phyloP scores from a whole-genome alignment of 2,888 invertebrate species.

The Cosmorhoe ocellata region DNA sequence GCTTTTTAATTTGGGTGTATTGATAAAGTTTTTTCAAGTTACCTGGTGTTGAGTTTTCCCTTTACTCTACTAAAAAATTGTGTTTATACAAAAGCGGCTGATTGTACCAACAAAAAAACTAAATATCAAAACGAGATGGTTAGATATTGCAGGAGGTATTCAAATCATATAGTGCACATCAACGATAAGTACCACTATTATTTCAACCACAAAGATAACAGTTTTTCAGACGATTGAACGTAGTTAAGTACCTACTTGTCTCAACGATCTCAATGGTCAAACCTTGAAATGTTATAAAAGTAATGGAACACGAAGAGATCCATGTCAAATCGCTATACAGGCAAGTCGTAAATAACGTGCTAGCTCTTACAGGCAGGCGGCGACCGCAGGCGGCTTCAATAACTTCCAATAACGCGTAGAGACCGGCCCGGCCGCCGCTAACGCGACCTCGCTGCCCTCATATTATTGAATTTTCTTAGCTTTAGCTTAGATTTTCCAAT shows the following conservation, averaged over 20 bases:
- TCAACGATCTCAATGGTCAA: too few species aligned
- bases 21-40: slow-evolving; percentile 2
- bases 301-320: slow-evolving; percentile 24
- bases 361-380: slow-evolving; percentile 47
- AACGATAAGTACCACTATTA: too few species aligned
- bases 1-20: slow-evolving; percentile 15
- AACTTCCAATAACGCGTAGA: slow-evolving; percentile 56
- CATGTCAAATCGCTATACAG: slow-evolving; percentile 37
- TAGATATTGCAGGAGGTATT: too few species aligned
- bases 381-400: slow-evolving; percentile 56
- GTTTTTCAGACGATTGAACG: too few species aligned
- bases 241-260: too few species aligned
- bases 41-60: neutral
- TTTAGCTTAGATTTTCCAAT: slow-evolving; percentile 54
- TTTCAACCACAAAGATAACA: too few species aligned
- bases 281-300: slow-evolving; percentile 12
- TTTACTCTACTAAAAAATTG: neutral
- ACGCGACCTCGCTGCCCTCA: slow-evolving; percentile 40
- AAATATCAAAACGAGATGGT: too few species aligned
- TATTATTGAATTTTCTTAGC: slow-evolving; percentile 61
- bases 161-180: too few species aligned
- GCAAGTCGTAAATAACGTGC: slow-evolving; percentile 44
- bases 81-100: too few species aligned
- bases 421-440: slow-evolving; percentile 34
- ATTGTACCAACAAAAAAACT: too few species aligned